A percentile compares a stretch with the other conserved stretches of the same genome.
phyloP scores from a whole-genome alignment of 1,140 invertebrate species.

The Antheraea mylitta region DNA sequence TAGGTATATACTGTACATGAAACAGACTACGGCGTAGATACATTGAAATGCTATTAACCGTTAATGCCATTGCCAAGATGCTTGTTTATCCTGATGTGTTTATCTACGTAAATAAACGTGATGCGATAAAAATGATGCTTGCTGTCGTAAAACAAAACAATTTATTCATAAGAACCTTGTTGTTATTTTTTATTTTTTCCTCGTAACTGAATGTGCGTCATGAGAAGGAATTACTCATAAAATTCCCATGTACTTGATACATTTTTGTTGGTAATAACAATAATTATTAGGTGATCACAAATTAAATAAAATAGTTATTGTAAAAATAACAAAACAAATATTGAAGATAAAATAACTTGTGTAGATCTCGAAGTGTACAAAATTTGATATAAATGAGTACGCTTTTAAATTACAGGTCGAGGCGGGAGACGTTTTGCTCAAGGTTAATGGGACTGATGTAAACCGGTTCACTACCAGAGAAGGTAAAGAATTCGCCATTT shows the following conservation, averaged over 20 bases:
- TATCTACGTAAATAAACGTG: conserved; percentile 12
- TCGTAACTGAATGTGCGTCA: not conserved
- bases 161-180: not conserved
- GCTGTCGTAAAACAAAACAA: not conserved
- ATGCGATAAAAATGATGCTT: not conserved
- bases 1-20: conserved; percentile 11
- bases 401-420: conserved; percentile 87
- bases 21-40: conserved; percentile 14
- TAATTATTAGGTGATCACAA: not conserved
- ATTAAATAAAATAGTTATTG: not conserved
- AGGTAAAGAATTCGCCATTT: conserved; percentile 81
- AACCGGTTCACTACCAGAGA: conserved; percentile 94
- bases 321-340: not conserved
- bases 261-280: not conserved
- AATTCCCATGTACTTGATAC: not conserved
- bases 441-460: conserved; percentile 95
- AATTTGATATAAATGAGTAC: conserved; percentile 36
- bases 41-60: conserved; percentile 30
- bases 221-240: not conserved
- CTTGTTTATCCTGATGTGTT: conserved; percentile 15
- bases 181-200: not conserved
- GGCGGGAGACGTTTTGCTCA: conserved; percentile 94
- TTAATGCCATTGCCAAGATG: conserved; percentile 18
- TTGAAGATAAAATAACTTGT: too few species aligned
- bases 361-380: not conserved